Evolutionary conservation across 2,113 vertebrate species (phyloP), one percentile per base, ranked within the genome.

Genomic region (Aplodontia rufa): DNA sequence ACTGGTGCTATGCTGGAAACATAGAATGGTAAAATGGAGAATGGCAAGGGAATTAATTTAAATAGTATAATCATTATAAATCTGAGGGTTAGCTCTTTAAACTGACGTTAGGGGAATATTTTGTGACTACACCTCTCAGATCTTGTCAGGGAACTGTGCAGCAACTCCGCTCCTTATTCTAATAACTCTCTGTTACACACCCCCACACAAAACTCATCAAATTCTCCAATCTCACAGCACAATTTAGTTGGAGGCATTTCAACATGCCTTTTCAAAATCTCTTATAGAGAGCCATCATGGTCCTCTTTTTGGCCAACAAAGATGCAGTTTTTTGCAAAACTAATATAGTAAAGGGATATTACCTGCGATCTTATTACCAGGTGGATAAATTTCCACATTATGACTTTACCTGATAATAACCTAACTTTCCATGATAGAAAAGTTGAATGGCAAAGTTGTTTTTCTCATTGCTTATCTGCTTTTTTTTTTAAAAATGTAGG

Each of bases 391-490:
- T 92, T 85, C 69, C 81, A 95, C 20, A 94, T 79, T 86, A 82
- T 88, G 51, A 62, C 42, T 94, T 55, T 69, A 95, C 45, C 95
- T 89, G 53, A 84, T 12, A 91, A 66, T 80, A 95, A 26, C 45
- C 71, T 53, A 62, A 95, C 94, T 85, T 79, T 93, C 97, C 42
- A 93, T 96, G 20, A 94, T 32, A 93, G 89, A 89, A 92, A 92
- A 92, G 20, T 81, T 90, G 13, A 94, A 95, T 74, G 66, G 35
- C 75, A 20, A 76, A 86, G 68, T 93, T 96, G 68, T 87, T 94
- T 96, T 96, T 47, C 35, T 90, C 89, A 8, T 13, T 92, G 40
- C 69, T 96, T 97, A 92, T 84, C 82, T 93, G 6, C 60, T 87
- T 84, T 95, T 84, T 83, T 95, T 58, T 72, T 53, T 32, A 60